A percentile compares a stretch with the other conserved stretches of the same genome.
phyloP scores from a whole-genome alignment of 1,140 invertebrate species.

The Maniola jurtina region DNA sequence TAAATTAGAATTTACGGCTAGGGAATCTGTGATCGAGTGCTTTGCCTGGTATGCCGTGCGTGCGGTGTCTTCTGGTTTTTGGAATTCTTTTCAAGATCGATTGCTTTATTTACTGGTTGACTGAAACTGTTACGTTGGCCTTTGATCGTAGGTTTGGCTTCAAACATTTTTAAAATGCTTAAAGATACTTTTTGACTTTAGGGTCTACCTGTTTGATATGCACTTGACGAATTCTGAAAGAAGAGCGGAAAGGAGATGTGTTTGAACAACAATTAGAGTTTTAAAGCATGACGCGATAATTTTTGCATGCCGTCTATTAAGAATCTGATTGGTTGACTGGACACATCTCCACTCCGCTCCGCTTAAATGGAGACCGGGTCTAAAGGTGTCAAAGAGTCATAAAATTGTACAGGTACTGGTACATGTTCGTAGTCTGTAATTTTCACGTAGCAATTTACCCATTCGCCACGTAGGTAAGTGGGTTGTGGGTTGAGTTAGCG shows the following conservation, averaged over 20 bases:
- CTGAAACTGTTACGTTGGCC: neutral
- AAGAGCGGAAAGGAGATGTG: no score
- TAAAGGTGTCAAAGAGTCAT: no score
- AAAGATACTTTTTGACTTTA: neutral
- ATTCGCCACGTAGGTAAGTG: conserved; percentile 45
- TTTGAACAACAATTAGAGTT: no score
- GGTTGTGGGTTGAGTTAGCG: conserved; percentile 36
- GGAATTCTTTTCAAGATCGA: neutral
- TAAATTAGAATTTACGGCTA: conserved; percentile 48
- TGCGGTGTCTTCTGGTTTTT: conserved; percentile 20
- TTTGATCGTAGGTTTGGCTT: neutral
- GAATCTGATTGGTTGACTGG: no score
- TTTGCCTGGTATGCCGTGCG: conserved; percentile 6
- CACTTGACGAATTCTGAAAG: no score
- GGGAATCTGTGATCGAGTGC: conserved; percentile 42
- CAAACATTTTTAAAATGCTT: neutral
- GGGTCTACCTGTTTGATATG: neutral
- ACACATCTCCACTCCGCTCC: no score
- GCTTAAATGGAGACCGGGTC: no score
- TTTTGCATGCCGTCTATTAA: no score
- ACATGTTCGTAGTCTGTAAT: neutral
- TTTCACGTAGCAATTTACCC: conserved; percentile 25
- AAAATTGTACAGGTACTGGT: conserved; percentile 2
- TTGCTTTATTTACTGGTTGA: neutral
- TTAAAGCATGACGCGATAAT: no score